These are phyloP conservation scores for Heterotis niloticus DNA, from an alignment of 2,113 vertebrate species.

Conservation along the genomic window DNA sequence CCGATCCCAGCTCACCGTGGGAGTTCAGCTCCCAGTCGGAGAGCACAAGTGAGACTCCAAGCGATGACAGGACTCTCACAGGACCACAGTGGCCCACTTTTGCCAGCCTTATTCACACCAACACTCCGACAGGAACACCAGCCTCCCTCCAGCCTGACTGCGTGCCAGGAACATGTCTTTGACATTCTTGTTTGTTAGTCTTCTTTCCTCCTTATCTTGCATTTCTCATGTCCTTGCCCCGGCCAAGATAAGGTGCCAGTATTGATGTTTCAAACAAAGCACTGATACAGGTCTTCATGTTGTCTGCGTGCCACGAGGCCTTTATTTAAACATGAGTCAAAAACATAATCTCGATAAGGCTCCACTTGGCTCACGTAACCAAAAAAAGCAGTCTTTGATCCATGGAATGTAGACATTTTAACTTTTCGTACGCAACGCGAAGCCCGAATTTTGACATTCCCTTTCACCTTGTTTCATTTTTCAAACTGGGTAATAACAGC, in stretches of 20 bases:
- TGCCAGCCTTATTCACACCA: background rate
- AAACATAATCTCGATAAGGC: conserved; percentile 12
- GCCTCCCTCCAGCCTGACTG: conserved; percentile 11
- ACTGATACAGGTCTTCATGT: conserved; percentile 31
- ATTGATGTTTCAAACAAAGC: conserved; percentile 42
- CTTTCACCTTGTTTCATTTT: background rate
- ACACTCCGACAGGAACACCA: background rate
- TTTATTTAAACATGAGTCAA: conserved; percentile 33
- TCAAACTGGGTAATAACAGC: background rate
- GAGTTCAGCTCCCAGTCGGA: background rate
- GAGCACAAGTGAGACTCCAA: background rate
- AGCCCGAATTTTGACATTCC: background rate
- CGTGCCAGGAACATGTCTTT: conserved; percentile 25
- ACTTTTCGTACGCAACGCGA: background rate
- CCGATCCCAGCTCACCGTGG: background rate
- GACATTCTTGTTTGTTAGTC: conserved; percentile 39
- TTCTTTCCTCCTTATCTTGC: background rate
- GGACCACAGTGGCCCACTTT: background rate
- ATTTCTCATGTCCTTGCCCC: conserved; percentile 33
- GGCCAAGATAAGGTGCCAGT: conserved; percentile 42
- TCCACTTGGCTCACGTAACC: background rate
- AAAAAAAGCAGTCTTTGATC: background rate
- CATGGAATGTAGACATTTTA: background rate
- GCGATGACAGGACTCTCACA: background rate
- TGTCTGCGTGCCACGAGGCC: conserved; percentile 28